phyloP scores from a whole-genome alignment of 2,113 vertebrate genomes.

The Dipodomys spectabilis region DNA sequence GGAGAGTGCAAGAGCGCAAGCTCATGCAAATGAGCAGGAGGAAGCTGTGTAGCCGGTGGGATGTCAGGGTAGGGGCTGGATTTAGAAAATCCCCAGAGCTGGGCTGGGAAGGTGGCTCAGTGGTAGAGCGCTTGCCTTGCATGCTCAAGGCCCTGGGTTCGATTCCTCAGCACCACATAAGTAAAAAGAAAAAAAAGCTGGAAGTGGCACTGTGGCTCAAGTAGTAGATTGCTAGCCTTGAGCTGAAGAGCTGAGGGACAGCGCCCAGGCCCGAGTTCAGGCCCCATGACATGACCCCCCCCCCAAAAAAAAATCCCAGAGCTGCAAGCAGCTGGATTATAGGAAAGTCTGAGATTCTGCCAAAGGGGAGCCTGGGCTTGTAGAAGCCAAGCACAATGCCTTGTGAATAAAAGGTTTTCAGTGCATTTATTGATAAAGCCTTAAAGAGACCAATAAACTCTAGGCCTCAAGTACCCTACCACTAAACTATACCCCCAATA shows the following conservation, averaged over 20 bases:
- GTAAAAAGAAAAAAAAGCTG: too few species aligned
- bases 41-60: neutral
- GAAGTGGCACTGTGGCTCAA: too few species aligned
- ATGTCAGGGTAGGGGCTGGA: neutral
- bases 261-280: too few species aligned
- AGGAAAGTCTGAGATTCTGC: constrained; percentile 33
- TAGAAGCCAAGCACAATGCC: neutral
- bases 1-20: constrained; percentile 22
- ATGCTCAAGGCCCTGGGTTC: too few species aligned
- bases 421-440: neutral
- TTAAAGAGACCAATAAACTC: neutral
- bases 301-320: neutral
- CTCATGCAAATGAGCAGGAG: constrained; percentile 20
- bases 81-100: constrained; percentile 28
- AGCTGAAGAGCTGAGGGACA: too few species aligned
- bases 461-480: neutral
- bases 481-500: neutral
- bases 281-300: too few species aligned
- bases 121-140: too few species aligned
- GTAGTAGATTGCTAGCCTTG: too few species aligned
- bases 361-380: neutral
- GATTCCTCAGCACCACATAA: too few species aligned
- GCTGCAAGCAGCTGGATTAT: neutral
- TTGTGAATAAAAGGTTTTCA: neutral
- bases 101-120: too few species aligned